Evolutionary conservation across 1,140 invertebrate genomes (phyloP), one percentile per base, ranked within the genome.

Genomic region (Sitobion miscanthi): DNA sequence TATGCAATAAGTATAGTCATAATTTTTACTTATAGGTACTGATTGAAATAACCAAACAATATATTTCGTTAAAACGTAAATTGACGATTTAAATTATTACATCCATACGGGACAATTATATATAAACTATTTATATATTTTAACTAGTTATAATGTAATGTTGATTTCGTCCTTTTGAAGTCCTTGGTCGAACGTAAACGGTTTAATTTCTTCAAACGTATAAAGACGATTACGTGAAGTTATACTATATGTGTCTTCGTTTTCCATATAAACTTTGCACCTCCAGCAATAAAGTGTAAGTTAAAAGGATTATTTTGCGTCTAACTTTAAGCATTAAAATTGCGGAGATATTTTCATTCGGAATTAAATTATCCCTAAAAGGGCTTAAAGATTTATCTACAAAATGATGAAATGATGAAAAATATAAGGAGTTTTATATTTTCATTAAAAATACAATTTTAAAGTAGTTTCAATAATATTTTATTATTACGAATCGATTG

Each of bases 261-360:
- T 52, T 89, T 89, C 52, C n/a, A 35, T 54, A 54, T 38, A 89
- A 35, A 54, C 47, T 89, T 89, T 23, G 87, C 49, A 54, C n/a
- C 47, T 54, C 20, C 25, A 21, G 87, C 87, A 38, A 89, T 89
- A 89, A 89, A 89, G 23, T 52, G n/a, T 1, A 38, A 89, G 49
- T 54, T 35, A 54, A 89, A 89, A 89, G 20, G 87, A 89, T 89
- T 89, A 89, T 89, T 52, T 89, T 21, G n/a, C 20, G 49, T 35
- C 87, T 21, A 54, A 54, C 87, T 89, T 54, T 17, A 35, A 38
- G 49, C n/a, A 54, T 89, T 52, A 54, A 89, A 89, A 89, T 89
- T 23, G n/a, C 7, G 6, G 21, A 23, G n/a, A 52, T 54, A 38
- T 54, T 89, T 89, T 89, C 49, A 35, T 52, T 88, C 6, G 21